Base-by-base conservation (phyloP, 2,113 vertebrate genomes). In the Anarhynchus alexandrinus region DNA sequence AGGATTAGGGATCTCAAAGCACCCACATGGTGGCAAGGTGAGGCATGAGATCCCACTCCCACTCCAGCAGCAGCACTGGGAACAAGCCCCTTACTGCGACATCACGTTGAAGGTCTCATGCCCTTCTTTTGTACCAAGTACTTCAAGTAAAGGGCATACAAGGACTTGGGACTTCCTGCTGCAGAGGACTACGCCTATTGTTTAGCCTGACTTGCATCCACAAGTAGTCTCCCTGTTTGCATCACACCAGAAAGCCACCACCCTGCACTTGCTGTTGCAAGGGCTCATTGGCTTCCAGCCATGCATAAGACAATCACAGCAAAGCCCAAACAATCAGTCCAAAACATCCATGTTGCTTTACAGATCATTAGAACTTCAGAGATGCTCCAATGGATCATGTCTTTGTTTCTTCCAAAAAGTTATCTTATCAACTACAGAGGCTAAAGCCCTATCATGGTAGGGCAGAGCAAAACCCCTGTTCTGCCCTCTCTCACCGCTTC, bases 141-240 rank as follows among this genome's bases (percentile, higher is more conserved):
- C 22, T 78, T 54, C 13, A 40, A 38, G 8, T 20, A 52, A 88
- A 83, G 34, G 47, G 2, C 16, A 36, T 19, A 11, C 34, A 86
- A 83, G 79, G 22, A 83, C 55, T 80, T 74, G 22, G 43, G 62
- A 73, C 51, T 94, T 89, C 15, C 49, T 54, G 20, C 26, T 78
- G 74, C 64, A 95, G 76, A 86, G 23, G 42, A 58, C 61, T 72
- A 73, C 4, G 3, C n/a, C 22, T 51, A 5, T 27, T 70, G 19
- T 26, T 92, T 78, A 90, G 10, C 19, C 47, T 90, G 69, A 86
- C n/a, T 59, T 64, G 29, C 59, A 96, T 78, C 30, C 71, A 64
- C 70, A 92, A 18, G n/a, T 36, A 43, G 9, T 36, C 15, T 27
- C 13, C 45, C 12, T n/a, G 5, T 76, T 88, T 81, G 7, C 10